Percentiles rank a stretch among this genome's conserved stretches.
phyloP scores from a whole-genome alignment of 2,113 vertebrate genomes.

The Henicopernis longicauda region DNA sequence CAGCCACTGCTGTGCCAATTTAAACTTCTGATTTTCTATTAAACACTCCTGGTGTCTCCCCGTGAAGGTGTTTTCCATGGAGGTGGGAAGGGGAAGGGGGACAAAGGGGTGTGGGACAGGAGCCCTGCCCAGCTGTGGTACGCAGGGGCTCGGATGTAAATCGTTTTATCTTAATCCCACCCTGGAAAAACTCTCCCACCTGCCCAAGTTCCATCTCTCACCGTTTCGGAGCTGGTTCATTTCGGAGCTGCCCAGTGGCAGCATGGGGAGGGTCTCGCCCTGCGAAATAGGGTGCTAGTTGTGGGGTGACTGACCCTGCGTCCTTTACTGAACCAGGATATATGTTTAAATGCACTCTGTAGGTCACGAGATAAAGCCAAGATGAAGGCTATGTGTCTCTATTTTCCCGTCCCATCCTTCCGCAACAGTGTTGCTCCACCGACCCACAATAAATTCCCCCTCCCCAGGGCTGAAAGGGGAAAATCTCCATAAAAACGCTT shows the following conservation, averaged over 20 bases:
- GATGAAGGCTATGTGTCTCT: not conserved
- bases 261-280: fast-evolving
- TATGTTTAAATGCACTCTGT: not conserved
- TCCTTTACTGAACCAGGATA: not conserved
- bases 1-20: not conserved
- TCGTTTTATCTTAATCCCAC: not conserved
- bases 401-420: fast-evolving
- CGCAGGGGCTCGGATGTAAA: not conserved
- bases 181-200: not conserved
- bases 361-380: not conserved
- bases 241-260: not conserved
- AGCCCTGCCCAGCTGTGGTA: not conserved
- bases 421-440: not conserved
- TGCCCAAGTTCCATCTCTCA: not conserved
- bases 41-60: not conserved
- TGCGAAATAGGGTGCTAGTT: not conserved
- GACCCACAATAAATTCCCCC: not conserved
- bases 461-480: not conserved
- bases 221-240: not conserved
- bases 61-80: not conserved
- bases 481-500: not conserved
- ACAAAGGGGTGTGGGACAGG: not conserved
- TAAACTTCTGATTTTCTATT: not conserved
- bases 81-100: not conserved
- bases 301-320: fast-evolving